Percentiles rank a stretch among this genome's conserved stretches.
phyloP scores from a whole-genome alignment of 2,113 vertebrate species.

The Stegostoma tigrinum region DNA sequence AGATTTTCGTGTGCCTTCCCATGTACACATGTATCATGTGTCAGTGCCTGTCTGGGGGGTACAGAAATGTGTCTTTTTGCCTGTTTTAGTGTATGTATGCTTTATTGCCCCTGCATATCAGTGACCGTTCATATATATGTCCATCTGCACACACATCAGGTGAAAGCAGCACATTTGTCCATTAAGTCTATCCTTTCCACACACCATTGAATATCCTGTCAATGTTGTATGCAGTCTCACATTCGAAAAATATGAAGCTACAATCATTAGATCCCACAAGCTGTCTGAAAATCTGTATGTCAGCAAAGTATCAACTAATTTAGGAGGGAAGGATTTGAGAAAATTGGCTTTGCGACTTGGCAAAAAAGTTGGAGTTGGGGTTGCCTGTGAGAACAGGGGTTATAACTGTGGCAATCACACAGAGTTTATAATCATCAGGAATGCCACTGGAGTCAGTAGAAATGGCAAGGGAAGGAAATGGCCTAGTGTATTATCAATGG shows the following conservation, averaged over 20 bases:
- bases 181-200: not conserved
- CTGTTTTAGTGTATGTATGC: conserved; percentile 17
- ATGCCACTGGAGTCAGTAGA: too few species aligned
- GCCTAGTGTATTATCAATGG: too few species aligned
- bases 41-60: too few species aligned
- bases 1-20: too few species aligned
- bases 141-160: not conserved
- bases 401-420: too few species aligned
- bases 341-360: not conserved
- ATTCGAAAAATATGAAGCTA: not conserved
- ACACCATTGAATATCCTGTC: not conserved
- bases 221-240: not conserved
- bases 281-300: not conserved
- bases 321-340: not conserved
- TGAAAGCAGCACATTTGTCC: not conserved
- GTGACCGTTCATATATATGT: not conserved
- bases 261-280: not conserved
- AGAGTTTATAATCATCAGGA: too few species aligned
- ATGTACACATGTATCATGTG: too few species aligned
- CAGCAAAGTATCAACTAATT: not conserved
- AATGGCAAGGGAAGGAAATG: too few species aligned
- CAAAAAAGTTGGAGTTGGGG: too few species aligned
- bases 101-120: not conserved
- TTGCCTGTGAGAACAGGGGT: too few species aligned
- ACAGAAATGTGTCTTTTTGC: too few species aligned